phyloP scores from a whole-genome alignment of 2,113 vertebrate genomes.

The Dinomys branickii region DNA sequence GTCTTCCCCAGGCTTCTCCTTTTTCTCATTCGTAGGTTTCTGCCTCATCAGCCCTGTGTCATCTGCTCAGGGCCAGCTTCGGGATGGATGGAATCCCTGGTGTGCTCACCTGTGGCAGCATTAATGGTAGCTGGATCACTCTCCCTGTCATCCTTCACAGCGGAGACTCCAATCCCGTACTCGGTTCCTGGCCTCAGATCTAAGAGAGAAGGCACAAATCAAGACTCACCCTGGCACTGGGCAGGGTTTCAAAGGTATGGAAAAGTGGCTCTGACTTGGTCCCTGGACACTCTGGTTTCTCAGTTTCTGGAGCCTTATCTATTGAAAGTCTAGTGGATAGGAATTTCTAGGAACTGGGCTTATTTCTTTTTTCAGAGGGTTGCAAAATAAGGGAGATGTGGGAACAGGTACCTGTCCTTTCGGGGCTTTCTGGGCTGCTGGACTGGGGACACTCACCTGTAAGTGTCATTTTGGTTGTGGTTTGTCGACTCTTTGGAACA shows the following conservation, averaged over 20 bases:
- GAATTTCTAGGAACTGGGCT: neutral
- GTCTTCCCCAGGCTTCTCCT: neutral
- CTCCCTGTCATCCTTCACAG: slow-evolving; percentile 94
- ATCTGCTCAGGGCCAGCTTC: neutral
- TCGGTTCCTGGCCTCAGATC: slow-evolving; percentile 96
- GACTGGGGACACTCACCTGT: slow-evolving; percentile 86
- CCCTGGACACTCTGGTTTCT: neutral
- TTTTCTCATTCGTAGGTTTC: neutral
- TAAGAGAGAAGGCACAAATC: slow-evolving; percentile 71
- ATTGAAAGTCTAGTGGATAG: neutral
- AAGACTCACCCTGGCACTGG: neutral
- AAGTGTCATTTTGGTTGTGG: slow-evolving; percentile 92
- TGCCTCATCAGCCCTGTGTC: neutral
- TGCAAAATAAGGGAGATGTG: neutral
- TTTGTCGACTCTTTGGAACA: slow-evolving; percentile 88
- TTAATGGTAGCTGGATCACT: slow-evolving; percentile 96
- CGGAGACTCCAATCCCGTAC: slow-evolving; percentile 97
- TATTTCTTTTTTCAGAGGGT: slow-evolving; percentile 74
- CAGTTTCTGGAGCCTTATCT: neutral
- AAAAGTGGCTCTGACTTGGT: neutral
- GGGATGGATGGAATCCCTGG: neutral
- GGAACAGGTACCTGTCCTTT: neutral
- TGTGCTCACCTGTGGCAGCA: slow-evolving; percentile 92
- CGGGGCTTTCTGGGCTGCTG: fast-evolving
- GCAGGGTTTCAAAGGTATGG: neutral